phyloP scores from a whole-genome alignment of 2,797 vertebrate genomes.

The Microctenopoma lineatum region DNA sequence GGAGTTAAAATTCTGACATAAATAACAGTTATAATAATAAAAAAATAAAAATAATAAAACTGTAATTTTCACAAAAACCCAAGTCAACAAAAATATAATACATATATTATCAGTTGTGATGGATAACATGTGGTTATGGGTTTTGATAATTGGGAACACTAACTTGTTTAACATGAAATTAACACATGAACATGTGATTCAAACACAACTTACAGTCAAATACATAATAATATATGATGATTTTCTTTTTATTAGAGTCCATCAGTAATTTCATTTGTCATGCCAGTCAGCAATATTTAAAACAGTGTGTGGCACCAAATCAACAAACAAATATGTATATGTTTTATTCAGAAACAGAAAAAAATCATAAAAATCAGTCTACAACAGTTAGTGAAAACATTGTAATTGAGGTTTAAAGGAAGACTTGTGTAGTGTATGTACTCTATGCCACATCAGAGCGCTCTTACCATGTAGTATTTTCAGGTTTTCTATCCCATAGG shows the following conservation, averaged over 20 bases:
- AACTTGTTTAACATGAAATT: too few species aligned
- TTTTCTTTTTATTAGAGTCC: slow-evolving; percentile 54
- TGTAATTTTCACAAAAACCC: too few species aligned
- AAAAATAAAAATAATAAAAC: too few species aligned
- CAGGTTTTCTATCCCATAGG: not conserved
- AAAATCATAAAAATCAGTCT: not conserved
- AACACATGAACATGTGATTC: too few species aligned
- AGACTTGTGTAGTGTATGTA: too few species aligned
- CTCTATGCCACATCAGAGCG: slow-evolving; percentile 38
- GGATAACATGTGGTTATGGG: too few species aligned
- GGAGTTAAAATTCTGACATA: too few species aligned
- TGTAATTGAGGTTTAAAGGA: too few species aligned
- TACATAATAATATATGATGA: not conserved
- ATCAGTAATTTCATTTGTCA: slow-evolving; percentile 10
- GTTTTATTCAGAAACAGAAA: not conserved
- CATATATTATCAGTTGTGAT: too few species aligned
- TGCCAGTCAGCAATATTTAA: slow-evolving; percentile 9
- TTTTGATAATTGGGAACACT: too few species aligned
- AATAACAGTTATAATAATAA: too few species aligned
- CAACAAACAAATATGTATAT: not conserved
- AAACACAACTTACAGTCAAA: not conserved
- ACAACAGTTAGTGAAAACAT: not conserved
- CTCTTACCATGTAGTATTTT: slow-evolving; percentile 29
- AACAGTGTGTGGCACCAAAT: not conserved
- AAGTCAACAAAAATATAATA: too few species aligned